These are phyloP conservation scores for Camponotus fellah DNA, from an alignment of 2,888 invertebrate species.

Conservation along the genomic window DNA sequence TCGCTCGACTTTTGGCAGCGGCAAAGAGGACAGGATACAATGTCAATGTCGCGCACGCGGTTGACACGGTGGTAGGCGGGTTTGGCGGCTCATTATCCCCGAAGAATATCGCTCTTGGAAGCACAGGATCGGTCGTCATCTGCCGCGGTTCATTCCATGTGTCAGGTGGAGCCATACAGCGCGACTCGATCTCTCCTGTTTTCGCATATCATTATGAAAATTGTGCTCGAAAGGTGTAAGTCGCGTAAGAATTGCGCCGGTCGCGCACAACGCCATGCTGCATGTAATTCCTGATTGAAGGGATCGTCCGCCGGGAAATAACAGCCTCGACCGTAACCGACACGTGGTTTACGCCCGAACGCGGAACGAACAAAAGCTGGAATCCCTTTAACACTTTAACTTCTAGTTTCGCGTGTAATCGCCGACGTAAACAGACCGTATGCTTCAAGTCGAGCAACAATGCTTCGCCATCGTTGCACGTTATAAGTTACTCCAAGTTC, in stretches of 20 bases:
- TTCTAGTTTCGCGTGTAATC: constrained; percentile 48
- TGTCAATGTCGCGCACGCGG: constrained; percentile 54
- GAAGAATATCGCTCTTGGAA: constrained; percentile 52
- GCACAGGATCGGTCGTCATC: constrained; percentile 67
- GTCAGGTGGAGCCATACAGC: constrained; percentile 79
- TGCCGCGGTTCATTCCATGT: constrained; percentile 69
- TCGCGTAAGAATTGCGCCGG: constrained; percentile 51
- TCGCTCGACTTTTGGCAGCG: constrained; percentile 11
- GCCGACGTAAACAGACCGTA: constrained; percentile 51
- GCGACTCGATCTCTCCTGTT: constrained; percentile 50
- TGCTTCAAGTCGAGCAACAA: constrained; percentile 32
- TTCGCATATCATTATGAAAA: constrained; percentile 81
- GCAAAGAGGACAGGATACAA: constrained; percentile 19
- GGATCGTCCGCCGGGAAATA: constrained; percentile 36
- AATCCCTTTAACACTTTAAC: constrained; percentile 56
- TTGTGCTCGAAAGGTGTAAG: constrained; percentile 77
- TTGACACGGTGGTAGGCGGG: constrained; percentile 46
- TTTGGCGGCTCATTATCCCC: constrained; percentile 47
- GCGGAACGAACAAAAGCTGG: constrained; percentile 43
- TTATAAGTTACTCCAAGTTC: constrained; percentile 14
- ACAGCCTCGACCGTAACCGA: constrained; percentile 35
- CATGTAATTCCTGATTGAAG: constrained; percentile 58
- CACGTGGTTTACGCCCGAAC: constrained; percentile 42
- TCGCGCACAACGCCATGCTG: constrained; percentile 45
- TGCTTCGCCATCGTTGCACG: constrained; percentile 28